Evolutionary conservation across 1,140 invertebrate species (phyloP), one percentile per base, ranked within the genome.

Genomic region (Acromyrmex heyeri): DNA sequence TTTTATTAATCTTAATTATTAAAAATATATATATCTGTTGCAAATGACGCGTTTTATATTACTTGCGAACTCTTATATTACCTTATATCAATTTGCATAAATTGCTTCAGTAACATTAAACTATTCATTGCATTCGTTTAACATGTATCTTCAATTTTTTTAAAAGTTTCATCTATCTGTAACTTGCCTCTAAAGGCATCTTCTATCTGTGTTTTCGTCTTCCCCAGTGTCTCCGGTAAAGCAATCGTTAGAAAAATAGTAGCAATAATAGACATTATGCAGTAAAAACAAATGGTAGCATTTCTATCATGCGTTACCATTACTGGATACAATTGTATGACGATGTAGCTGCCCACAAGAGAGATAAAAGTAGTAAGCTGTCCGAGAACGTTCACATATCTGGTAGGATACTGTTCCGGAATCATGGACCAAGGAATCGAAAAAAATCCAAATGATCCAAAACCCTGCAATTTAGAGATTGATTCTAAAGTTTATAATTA

Each of bases 341-440:
- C 57, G 5, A 62, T 24, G 57, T 87, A 89, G 57, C 87, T 79
- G n/a, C 62, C 88, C 8, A 91, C 50, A 38, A 53, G 77, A 24
- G 48, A 50, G 3, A 50, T 50, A 4, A 16, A 14, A 55, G 4
- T 30, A 38, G 2, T 50, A 50, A 50, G 3, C 0, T 50, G 90
- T 24, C 64, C 86, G 10, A 92, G 38, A 67, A 89, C 30, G 27
- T 86, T 86, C 12, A 91, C 62, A 44, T 82, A 88, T 72, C 70
- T 87, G 18, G 73, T 89, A 16, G 75, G 86, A 79, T 87, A 91
- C 27, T 91, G n/a, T 86, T 91, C 87, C 12, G 79, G 81, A 67
- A 90, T 85, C 88, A 91, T 86, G 14, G 86, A 57, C 59, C 67
- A 89, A 3, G 89, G 89, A 7, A 91, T 14, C 53, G 10, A 67